These are phyloP conservation scores for Neolamprologus hecqui DNA, from an alignment of 2,113 vertebrate species.

Conservation along the genomic window DNA sequence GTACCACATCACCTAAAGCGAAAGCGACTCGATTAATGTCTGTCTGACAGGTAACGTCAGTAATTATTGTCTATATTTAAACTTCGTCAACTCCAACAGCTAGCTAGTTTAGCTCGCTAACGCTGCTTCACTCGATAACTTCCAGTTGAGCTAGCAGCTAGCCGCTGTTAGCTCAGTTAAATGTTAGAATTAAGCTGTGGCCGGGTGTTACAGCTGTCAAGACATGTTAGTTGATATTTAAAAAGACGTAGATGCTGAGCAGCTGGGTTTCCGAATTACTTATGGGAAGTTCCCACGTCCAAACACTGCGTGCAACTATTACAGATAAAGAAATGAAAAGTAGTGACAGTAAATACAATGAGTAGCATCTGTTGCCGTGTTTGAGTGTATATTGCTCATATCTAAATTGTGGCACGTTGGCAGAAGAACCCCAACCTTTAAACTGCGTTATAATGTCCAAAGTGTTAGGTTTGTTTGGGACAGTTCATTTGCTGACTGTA, in stretches of 20 bases:
- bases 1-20: background rate
- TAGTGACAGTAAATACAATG: background rate
- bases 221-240: background rate
- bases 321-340: background rate
- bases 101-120: background rate
- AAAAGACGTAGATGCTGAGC: too few species aligned
- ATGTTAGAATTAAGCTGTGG: background rate
- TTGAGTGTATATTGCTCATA: background rate
- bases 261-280: background rate
- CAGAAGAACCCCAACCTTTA: background rate
- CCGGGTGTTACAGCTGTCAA: background rate
- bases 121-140: background rate
- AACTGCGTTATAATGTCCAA: background rate
- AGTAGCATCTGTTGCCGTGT: background rate
- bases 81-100: background rate
- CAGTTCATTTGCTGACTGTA: background rate
- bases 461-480: background rate
- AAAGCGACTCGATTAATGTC: constrained; percentile 20
- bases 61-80: background rate
- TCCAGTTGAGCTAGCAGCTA: background rate
- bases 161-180: background rate
- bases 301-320: background rate
- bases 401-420: background rate
- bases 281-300: background rate
- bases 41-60: constrained; percentile 24